Evolutionary conservation across 2,797 vertebrate species (phyloP), one percentile per base, ranked within the genome.

Genomic region (Pelobates cultripes): DNA sequence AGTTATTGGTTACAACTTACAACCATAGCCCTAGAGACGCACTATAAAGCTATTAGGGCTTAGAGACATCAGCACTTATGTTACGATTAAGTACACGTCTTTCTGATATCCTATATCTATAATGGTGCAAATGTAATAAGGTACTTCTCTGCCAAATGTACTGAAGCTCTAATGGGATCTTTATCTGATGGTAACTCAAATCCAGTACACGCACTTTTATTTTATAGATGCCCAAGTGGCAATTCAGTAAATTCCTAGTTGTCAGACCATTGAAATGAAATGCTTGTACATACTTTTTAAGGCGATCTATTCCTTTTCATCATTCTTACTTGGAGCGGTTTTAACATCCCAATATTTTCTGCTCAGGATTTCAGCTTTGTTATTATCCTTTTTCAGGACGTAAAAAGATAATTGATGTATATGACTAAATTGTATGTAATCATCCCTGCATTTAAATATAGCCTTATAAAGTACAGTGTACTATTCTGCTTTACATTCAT

Each of bases 101-200:
- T 40, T 40, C 17, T 63, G 71, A 83, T 83, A 83, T 83, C 76
- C 40, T 75, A 28, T 84, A 72, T 71, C 82, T 79, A 66, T 47
- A 78, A 84, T 79, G 55, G 72, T 75, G 75, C 64, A 55, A 71
- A 55, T 75, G 67, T 71, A 79, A 84, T 60, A 79, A 28, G 67
- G 77, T 75, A 75, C 45, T 84, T 75, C 78, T 66, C 72, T 79
- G 72, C 72, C 82, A 79, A 75, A 79, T 79, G 73, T 42, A 43
- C 40, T 64, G 72, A 57, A 41, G 40, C 57, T 79, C 77, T 84
- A 79, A 83, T 79, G 77, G 77, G 75, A 75, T 79, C 74, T 70
- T 79, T 79, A 84, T 84, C 82, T 71, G 77, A 84, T 84, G 72
- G 82, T 71, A 84, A 84, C 67, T 70, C 13, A 79, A 84, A 84